Evolutionary conservation across 2,888 invertebrate species (phyloP).

Genomic region (Chymomyza caudatula): DNA sequence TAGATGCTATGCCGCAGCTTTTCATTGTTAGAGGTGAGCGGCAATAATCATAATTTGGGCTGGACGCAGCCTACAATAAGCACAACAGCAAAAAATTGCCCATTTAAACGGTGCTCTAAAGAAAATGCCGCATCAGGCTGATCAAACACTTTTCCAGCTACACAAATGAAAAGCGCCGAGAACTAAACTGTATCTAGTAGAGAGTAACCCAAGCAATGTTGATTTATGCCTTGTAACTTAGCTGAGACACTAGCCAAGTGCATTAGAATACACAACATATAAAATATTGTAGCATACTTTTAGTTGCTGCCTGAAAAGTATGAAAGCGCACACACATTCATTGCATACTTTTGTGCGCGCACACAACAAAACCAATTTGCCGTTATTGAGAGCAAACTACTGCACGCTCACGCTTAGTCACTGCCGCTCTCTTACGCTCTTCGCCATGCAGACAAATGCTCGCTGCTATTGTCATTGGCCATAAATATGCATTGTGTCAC

Average conservation of each 20-base stretch:
- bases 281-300: conserved; percentile 43
- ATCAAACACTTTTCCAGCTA: conserved; percentile 10
- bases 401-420: conserved; percentile 1
- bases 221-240: conserved; percentile 37
- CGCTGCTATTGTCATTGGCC: conserved; percentile 21
- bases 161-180: background rate
- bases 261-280: conserved; percentile 9
- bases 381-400: background rate
- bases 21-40: conserved; percentile 7
- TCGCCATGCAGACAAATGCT: conserved; percentile 39
- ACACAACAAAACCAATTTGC: background rate
- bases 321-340: background rate
- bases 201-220: conserved; percentile 2
- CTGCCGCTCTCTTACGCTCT: background rate
- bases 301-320: conserved; percentile 1
- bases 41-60: conserved; percentile 1
- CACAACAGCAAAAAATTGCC: background rate
- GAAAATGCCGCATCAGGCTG: conserved; percentile 2
- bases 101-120: background rate
- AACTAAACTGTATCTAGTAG: background rate
- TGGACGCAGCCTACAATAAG: background rate
- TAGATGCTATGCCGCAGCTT: conserved; percentile 25
- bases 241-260: conserved; percentile 27
- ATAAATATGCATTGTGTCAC: conserved; percentile 74
- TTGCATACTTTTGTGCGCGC: background rate